Evolutionary conservation across 2,113 vertebrate genomes (phyloP), one percentile per base, ranked within the genome.

Genomic region (Agapornis roseicollis): DNA sequence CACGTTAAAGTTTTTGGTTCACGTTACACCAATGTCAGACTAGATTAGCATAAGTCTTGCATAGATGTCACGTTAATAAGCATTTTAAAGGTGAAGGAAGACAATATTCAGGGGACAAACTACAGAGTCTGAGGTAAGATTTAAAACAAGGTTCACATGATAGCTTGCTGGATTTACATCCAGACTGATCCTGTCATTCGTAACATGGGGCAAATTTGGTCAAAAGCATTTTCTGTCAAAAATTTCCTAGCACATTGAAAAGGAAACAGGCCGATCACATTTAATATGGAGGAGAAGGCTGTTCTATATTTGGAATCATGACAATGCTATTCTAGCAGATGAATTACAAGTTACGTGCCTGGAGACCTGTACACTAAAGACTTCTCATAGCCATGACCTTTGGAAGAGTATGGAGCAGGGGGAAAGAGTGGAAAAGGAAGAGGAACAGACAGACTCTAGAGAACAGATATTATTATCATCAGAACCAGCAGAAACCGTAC

Each of bases 381-480:
- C 52, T 93, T 78, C 70, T 74, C 60, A 83, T 31, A 91, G 56
- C 90, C 77, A 41, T 49, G 82, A 95, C 72, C 85, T 95, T 92
- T 88, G 39, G 29, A 78, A 89, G 63, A 29, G 11, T 50, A 60
- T 14, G 19, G 55, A 77, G 35, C 55, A 42, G 7, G 14, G 9
- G 3, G 60, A 80, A 64, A 39, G 31, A 93, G 10, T 29, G 73
- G 83, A 72, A 95, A 85, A 91, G 84, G 91, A 95, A 93, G 35
- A 86, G 71, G 80, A 97, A 93, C 42, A 96, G 72, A 76, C 95
- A 64, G 44, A 41, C 90, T 81, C 76, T 10, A 79, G 64, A 65
- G 66, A 94, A 92, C 19, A 83, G 76, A 78, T 91, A 85, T 44
- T 85, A 81, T 81, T 94, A 80, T 69, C 23, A 69, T 79, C 28